Evolutionary conservation across 2,113 vertebrate genomes (phyloP).

Genomic region (Cryptotis parvus): DNA sequence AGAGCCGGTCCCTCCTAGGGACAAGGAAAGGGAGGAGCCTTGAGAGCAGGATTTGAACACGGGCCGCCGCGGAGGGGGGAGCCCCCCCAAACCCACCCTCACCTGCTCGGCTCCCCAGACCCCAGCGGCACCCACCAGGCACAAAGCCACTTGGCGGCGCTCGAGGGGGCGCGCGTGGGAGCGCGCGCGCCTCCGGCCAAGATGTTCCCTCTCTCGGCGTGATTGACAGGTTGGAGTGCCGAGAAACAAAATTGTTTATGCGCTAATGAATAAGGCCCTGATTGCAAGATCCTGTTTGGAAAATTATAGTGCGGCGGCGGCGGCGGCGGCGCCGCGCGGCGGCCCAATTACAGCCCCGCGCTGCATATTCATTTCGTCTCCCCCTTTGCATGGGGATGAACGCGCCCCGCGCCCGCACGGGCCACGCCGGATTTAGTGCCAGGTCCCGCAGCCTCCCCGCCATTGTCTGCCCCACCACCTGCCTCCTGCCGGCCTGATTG

Average conservation of each 20-base stretch:
- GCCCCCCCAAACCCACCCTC: background rate
- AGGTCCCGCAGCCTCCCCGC: conserved; percentile 91
- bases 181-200: conserved; percentile 86
- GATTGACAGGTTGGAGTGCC: conserved; percentile 99
- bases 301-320: conserved; percentile 98
- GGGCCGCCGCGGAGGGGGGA: too few species aligned
- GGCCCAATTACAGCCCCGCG: conserved; percentile 98
- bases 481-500: conserved; percentile 90
- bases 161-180: conserved; percentile 70
- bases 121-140: conserved; percentile 18
- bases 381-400: conserved; percentile 98
- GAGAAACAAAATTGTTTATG: conserved; percentile 99
- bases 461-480: conserved; percentile 92
- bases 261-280: conserved; percentile 99
- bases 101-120: background rate
- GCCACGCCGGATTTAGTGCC: conserved; percentile 94
- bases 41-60: background rate
- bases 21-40: too few species aligned
- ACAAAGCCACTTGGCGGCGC: conserved; percentile 77
- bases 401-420: conserved; percentile 92
- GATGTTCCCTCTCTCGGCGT: conserved; percentile 91
- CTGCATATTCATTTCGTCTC: conserved; percentile 99
- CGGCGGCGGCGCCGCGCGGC: conserved; percentile 87
- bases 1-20: too few species aligned
- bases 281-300: conserved; percentile 99